Conservation (phyloP, 2,888 invertebrate genomes). For the Amaurobius ferox region DNA sequence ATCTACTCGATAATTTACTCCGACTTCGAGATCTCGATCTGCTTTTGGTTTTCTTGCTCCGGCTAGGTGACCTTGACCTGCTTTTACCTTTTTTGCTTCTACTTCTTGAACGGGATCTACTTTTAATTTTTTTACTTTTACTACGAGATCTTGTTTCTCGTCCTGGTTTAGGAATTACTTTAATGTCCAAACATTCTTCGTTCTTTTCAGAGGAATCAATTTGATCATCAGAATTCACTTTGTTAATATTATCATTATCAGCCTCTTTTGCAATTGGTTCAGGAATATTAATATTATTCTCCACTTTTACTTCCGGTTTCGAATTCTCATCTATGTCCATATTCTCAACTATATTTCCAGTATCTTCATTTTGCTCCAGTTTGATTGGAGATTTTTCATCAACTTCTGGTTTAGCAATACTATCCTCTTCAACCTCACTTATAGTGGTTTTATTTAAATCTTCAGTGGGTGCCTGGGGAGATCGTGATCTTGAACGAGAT, state of each 20-base stretch:
- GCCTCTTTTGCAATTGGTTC: not conserved
- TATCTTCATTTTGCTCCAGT: constrained; percentile 4
- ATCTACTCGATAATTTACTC: constrained; percentile 18
- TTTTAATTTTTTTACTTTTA: constrained; percentile 23
- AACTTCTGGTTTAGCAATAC: not conserved
- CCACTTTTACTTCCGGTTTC: not conserved
- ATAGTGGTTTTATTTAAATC: not conserved
- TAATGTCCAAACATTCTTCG: not conserved
- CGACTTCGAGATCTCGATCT: constrained; percentile 38
- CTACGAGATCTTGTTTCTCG: not conserved
- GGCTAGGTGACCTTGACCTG: constrained; percentile 23
- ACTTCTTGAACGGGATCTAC: constrained; percentile 24
- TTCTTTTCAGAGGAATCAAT: not conserved
- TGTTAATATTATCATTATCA: not conserved
- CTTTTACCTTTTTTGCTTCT: constrained; percentile 24
- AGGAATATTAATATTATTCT: not conserved
- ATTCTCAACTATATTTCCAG: not conserved
- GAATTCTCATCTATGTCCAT: not conserved
- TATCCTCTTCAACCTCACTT: not conserved
- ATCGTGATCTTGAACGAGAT: constrained; percentile 44
- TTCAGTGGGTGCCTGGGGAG: constrained; percentile 26
- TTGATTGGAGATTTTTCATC: constrained; percentile 5
- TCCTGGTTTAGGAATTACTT: not conserved
- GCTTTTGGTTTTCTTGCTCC: constrained; percentile 20
- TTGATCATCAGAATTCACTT: not conserved